Evolutionary conservation across 2,113 vertebrate genomes (phyloP), one percentile per base, ranked within the genome.

Genomic region (Gallinago media): DNA sequence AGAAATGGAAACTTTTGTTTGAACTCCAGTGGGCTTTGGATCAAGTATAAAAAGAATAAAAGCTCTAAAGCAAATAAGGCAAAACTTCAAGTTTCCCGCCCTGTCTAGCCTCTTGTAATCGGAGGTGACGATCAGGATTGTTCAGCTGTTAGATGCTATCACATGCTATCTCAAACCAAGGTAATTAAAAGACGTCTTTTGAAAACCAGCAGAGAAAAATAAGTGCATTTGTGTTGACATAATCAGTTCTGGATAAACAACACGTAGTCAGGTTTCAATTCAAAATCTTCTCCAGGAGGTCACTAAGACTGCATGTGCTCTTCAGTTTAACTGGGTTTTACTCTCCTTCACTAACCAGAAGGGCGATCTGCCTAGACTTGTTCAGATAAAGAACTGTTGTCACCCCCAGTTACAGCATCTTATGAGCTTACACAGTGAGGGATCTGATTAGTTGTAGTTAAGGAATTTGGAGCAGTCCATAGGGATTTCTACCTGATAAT

Each of bases 111-210:
- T 75, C 18, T 54, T 79, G 46, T 66, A 88, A 65, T 89, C 71
- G 62, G 66, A 88, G 19, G 49, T 67, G 34, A 25, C 0, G 3
- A 15, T 88, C 27, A 58, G 38, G n/a, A 44, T 76, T 83, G 34
- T 94, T 96, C 67, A 62, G 62, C 71, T 93, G 55, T 61, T 76
- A 62, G 62, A 42, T 74, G 55, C 74, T 95, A 27, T 89, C 59
- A 78, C 62, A 38, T 50, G 42, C 27, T 85, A 47, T 87, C 73
- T 72, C 54, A 81, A 67, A 75, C 36, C 21, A 38, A 22, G 16
- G 49, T 55, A 91, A 63, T 74, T 72, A 58, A 46, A 88, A 59
- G 54, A 79, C n/a, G 89, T 61, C 15, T 81, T 68, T 52, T 61
- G 70, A 78, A 95, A 96, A 89, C n/a, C 47, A 54, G 8, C 3